Conservation (phyloP, 2,888 invertebrate genomes). For the Ectemnius continuus region DNA sequence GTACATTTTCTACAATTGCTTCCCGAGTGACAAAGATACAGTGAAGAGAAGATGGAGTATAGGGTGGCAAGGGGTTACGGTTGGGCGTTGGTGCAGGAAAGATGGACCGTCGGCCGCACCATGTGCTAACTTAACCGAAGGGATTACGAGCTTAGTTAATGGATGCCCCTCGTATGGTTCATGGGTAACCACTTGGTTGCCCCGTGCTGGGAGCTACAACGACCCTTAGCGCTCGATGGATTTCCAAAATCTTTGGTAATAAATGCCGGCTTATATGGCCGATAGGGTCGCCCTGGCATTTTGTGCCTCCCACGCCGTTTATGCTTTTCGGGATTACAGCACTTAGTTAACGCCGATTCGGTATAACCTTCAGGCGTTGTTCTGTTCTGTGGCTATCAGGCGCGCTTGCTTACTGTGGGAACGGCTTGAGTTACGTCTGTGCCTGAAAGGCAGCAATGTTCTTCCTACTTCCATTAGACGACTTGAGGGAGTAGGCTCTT, state of each 20-base stretch:
- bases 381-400: not conserved
- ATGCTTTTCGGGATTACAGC: constrained; percentile 48
- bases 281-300: constrained; percentile 37
- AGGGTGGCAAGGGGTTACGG: constrained; percentile 28
- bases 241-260: constrained; percentile 70
- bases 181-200: constrained; percentile 58
- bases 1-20: not conserved
- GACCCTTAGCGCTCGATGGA: constrained; percentile 64
- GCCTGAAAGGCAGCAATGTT: not conserved
- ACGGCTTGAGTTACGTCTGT: not conserved
- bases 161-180: constrained; percentile 70
- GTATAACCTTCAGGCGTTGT: constrained; percentile 44
- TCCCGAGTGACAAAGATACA: constrained; percentile 26
- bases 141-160: constrained; percentile 77
- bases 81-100: constrained; percentile 55
- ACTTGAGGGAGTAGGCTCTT: not conserved
- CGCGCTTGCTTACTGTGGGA: not conserved
- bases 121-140: constrained; percentile 77
- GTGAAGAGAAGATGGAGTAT: constrained; percentile 34
- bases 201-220: constrained; percentile 39
- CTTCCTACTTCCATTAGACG: not conserved
- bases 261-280: constrained; percentile 63
- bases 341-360: constrained; percentile 58
- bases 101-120: constrained; percentile 69
- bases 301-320: constrained; percentile 46